Base-by-base conservation (phyloP, 1,140 invertebrate genomes). In the Diachasma alloeum region DNA sequence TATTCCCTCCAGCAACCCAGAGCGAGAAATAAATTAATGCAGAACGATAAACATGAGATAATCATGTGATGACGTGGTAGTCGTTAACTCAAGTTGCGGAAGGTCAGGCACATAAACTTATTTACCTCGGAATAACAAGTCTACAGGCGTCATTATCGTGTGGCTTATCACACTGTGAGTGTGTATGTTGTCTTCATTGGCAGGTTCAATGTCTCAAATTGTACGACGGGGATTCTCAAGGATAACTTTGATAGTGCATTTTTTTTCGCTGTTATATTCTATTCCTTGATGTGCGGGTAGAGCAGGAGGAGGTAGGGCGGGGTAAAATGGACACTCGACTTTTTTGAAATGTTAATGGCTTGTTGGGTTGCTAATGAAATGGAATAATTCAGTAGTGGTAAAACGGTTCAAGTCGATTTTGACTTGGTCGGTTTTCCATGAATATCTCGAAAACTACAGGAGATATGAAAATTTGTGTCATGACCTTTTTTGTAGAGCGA, bases 181-280 rank as follows among this genome's bases (percentile, higher is more conserved):
- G 11, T 59, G 11, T 59, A 9, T 59, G 17, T 59, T 59, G 11
- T 59, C 24, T 19, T 63, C 22, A 63, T 63, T 26, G 24, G 59
- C 59, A 63, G 59, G 59, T 63, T 63, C 59, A 63, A 63, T 63
- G 59, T 63, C 59, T 63, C 59, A 63, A 63, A 63, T 26, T 63
- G 59, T 63, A 11, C 8, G 24, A 63, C 13, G 19, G 6, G 24
- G 4, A 63, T 63, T 26, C 9, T 26, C 59, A 63, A 63, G 59
- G 24, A 63, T 26, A 56, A 26, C 59, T 11, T 3, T 0, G 24
- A 24, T 31, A 17, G 19, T 24, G 4, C 6, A 63, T 31, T 13
- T 31, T 31, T 31, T 31, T 31, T 26, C 4, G 53, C 17, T 15
- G 19, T 22, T 15, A 26, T 24, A 9, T 63, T 63, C 4, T 63